phyloP scores from a whole-genome alignment of 1,140 invertebrate genomes.

The Eufriesea mexicana region DNA sequence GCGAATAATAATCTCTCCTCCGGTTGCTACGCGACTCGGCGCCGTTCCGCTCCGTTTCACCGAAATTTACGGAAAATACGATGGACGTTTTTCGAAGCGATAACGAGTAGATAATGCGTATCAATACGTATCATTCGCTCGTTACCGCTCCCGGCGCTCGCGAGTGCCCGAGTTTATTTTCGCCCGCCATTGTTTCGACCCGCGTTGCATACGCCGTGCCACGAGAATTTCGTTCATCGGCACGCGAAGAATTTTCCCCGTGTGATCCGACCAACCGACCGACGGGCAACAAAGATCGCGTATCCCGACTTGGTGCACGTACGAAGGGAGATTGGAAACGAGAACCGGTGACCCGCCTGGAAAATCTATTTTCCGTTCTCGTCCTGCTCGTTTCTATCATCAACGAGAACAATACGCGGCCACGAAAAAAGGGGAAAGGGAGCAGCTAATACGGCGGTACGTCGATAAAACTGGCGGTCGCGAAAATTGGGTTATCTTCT shows the following conservation, averaged over 20 bases:
- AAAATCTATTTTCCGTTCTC: background rate
- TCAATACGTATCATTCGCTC: background rate
- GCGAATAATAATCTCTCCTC: background rate
- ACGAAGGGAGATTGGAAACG: background rate
- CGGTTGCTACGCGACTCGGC: no score
- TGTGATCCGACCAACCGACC: background rate
- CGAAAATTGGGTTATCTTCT: conserved; percentile 54
- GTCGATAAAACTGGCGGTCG: conserved; percentile 37
- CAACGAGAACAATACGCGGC: conserved; percentile 13
- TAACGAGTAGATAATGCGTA: background rate
- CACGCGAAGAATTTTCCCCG: background rate
- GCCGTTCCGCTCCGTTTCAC: background rate
- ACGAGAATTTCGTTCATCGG: background rate
- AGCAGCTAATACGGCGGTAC: conserved; percentile 3
- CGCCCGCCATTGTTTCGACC: background rate
- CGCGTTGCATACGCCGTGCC: background rate
- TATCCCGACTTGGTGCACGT: background rate
- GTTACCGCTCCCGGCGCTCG: background rate
- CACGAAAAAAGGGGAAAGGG: background rate
- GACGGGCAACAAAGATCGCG: background rate
- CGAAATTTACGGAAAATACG: background rate
- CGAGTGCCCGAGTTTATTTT: background rate
- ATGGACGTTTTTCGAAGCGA: background rate
- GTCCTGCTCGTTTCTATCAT: background rate
- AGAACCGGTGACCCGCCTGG: background rate